Conservation (phyloP, 2,888 invertebrate genomes). For the Steinernema scapterisci region DNA sequence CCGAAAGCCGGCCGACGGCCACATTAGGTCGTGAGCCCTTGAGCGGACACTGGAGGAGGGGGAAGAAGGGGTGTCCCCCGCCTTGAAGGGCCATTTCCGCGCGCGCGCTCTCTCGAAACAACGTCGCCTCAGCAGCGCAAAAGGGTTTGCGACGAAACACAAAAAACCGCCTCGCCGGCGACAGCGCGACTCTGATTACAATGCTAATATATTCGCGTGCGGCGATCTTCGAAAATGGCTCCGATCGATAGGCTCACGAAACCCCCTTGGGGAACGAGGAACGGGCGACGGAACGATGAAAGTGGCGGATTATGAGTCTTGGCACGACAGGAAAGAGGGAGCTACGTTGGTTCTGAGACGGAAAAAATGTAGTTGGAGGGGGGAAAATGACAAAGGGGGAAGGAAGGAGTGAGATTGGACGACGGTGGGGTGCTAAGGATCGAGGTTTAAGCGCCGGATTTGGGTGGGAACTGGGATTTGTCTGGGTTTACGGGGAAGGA, state of each 20-base stretch:
- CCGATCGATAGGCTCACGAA: not conserved
- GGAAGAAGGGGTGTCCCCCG: too few relatives aligned
- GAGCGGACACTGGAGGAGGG: too few relatives aligned
- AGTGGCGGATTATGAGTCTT: constrained; percentile 5
- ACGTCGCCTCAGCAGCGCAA: not conserved
- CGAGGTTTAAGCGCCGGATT: too few relatives aligned
- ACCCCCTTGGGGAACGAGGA: constrained; percentile 20
- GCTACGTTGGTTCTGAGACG: not conserved
- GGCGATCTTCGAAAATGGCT: constrained; percentile 8
- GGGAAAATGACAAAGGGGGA: too few relatives aligned
- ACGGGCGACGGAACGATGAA: not conserved
- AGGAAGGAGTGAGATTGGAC: too few relatives aligned
- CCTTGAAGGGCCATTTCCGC: too few relatives aligned
- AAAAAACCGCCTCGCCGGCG: constrained; percentile 24
- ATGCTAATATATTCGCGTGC: constrained; percentile 29
- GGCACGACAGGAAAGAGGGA: not conserved
- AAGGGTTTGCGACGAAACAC: not conserved
- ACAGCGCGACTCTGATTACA: constrained; percentile 13
- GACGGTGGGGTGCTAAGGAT: too few relatives aligned
- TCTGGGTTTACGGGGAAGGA: too few relatives aligned
- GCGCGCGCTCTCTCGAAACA: too few relatives aligned
- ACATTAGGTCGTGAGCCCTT: constrained; percentile 8
- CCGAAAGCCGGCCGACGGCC: too few relatives aligned
- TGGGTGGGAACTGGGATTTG: too few relatives aligned
- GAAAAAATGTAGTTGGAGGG: too few relatives aligned